These are phyloP conservation scores for Clarias gariepinus DNA, from an alignment of 2,113 vertebrate species.

Conservation along the genomic window DNA sequence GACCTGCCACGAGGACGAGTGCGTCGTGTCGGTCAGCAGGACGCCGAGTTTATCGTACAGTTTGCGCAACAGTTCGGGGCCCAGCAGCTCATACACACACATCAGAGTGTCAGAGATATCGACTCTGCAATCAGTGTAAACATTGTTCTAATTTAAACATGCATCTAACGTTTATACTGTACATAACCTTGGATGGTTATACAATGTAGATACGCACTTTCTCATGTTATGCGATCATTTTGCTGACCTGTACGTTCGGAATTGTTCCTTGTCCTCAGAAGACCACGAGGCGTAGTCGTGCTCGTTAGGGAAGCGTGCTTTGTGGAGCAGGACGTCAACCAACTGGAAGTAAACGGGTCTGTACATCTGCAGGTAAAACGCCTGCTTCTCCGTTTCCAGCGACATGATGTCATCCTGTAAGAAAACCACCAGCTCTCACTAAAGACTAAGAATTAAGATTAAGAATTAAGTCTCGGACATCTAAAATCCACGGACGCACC, in stretches of 20 bases:
- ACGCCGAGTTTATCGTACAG: slow-evolving; percentile 93
- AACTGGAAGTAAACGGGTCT: slow-evolving; percentile 94
- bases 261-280: slow-evolving; percentile 95
- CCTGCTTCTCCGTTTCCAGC: slow-evolving; percentile 90
- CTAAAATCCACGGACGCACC: slow-evolving; percentile 63
- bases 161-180: no score
- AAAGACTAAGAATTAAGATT: neutral
- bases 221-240: neutral
- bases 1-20: slow-evolving; percentile 91
- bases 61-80: slow-evolving; percentile 91
- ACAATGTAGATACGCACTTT: neutral
- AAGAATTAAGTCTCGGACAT: no score
- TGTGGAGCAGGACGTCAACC: slow-evolving; percentile 93
- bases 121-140: slow-evolving; percentile 75
- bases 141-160: neutral
- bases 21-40: slow-evolving; percentile 85
- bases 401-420: slow-evolving; percentile 93
- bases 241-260: slow-evolving; percentile 91
- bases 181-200: neutral
- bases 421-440: neutral
- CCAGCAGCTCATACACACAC: slow-evolving; percentile 98
- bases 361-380: slow-evolving; percentile 92
- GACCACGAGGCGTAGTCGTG: slow-evolving; percentile 91
- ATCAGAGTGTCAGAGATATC: slow-evolving; percentile 97
- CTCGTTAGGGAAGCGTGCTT: slow-evolving; percentile 90